Percentiles rank a stretch among this genome's conserved stretches.
Evolutionary conservation across 2,797 vertebrate genomes (phyloP).

Genomic region (Astyanax mexicanus): DNA sequence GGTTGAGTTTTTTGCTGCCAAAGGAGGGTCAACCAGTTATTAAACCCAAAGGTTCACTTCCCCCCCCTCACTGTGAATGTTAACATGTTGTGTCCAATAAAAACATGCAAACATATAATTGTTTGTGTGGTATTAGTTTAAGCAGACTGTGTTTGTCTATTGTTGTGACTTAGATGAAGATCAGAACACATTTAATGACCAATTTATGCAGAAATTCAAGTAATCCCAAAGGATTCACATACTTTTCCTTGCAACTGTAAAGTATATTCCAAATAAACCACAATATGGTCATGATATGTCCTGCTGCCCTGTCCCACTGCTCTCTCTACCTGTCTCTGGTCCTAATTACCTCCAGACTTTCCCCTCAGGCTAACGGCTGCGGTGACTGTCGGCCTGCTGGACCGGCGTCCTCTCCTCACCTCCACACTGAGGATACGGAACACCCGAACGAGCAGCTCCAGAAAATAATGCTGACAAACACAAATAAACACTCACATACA

Average conservation of each 20-base stretch:
- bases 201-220: too few relatives aligned
- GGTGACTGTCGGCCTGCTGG: conserved; percentile 23
- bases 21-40: too few relatives aligned
- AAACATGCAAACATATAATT: too few relatives aligned
- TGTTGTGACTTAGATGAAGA: too few relatives aligned
- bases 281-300: neutral
- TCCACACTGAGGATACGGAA: conserved; percentile 22
- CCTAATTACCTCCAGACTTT: conserved; percentile 69
- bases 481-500: neutral
- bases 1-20: too few relatives aligned
- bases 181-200: too few relatives aligned
- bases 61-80: too few relatives aligned
- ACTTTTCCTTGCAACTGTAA: neutral
- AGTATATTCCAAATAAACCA: neutral
- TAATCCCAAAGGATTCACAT: too few relatives aligned
- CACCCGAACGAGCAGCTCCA: conserved; percentile 21
- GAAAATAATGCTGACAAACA: conserved; percentile 22
- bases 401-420: neutral
- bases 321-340: conserved; percentile 56
- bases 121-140: too few relatives aligned
- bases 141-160: too few relatives aligned
- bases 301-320: neutral
- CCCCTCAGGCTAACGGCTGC: conserved; percentile 15
- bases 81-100: too few relatives aligned
- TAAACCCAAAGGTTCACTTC: too few relatives aligned